Conservation (phyloP, 2,797 vertebrate genomes). For the Phrynocephalus guinanensis region DNA sequence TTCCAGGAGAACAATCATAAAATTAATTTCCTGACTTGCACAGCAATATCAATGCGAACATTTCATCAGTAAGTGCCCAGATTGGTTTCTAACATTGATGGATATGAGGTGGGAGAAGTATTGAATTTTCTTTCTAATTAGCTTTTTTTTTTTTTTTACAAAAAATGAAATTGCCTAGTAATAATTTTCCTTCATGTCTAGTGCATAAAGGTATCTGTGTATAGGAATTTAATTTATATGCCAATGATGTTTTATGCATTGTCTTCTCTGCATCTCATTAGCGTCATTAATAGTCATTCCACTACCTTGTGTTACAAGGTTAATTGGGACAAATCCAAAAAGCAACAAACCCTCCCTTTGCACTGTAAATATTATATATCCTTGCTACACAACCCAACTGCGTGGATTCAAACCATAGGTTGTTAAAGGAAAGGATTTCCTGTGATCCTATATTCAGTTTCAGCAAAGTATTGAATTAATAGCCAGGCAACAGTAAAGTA, state of each 20-base stretch:
- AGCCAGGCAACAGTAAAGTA: background rate
- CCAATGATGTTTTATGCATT: constrained; percentile 88
- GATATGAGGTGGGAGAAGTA: constrained; percentile 77
- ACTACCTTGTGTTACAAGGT: constrained; percentile 92
- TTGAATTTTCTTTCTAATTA: constrained; percentile 87
- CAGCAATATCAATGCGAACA: constrained; percentile 73
- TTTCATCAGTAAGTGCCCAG: constrained; percentile 73
- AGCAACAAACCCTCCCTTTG: constrained; percentile 68
- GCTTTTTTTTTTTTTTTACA: constrained; percentile 81
- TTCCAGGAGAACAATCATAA: constrained; percentile 76
- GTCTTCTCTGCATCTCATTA: constrained; percentile 90
- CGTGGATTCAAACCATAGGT: constrained; percentile 66
- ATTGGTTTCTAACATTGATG: constrained; percentile 77
- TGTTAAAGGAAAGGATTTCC: constrained; percentile 63
- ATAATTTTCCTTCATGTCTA: constrained; percentile 81
- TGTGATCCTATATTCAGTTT: constrained; percentile 57
- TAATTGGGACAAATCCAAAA: constrained; percentile 92
- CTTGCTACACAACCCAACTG: constrained; percentile 74
- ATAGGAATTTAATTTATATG: constrained; percentile 90
- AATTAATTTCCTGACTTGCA: constrained; percentile 77
- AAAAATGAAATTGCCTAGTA: constrained; percentile 77
- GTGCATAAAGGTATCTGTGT: constrained; percentile 80
- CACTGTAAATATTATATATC: constrained; percentile 84
- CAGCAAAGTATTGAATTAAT: constrained; percentile 10
- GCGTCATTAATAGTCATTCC: constrained; percentile 87